These are phyloP conservation scores for Ceyx margarethae DNA, from an alignment of 2,113 vertebrate genomes.

Conservation along the genomic window DNA sequence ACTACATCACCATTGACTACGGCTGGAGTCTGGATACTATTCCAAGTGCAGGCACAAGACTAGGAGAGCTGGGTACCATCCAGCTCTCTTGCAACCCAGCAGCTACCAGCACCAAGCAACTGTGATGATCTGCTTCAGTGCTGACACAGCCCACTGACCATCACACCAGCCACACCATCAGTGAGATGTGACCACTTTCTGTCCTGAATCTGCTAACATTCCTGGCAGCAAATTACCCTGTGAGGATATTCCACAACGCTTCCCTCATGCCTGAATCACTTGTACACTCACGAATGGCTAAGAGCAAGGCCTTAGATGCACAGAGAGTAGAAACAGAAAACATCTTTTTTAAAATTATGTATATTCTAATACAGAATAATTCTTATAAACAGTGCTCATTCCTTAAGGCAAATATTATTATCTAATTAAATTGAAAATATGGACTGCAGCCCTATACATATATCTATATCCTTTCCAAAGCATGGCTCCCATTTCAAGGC, in stretches of 20 bases:
- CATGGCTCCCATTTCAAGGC: not conserved
- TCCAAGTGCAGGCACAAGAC: not conserved
- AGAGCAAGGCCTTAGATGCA: not conserved
- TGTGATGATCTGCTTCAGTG: fast-evolving
- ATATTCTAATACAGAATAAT: not conserved
- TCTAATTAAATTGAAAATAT: not conserved
- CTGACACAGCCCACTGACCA: fast-evolving
- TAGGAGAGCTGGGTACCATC: not conserved
- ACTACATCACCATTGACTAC: not conserved
- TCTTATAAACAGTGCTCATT: not conserved
- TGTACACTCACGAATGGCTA: not conserved
- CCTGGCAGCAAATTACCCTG: not conserved
- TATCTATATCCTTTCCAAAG: not conserved
- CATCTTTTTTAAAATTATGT: not conserved
- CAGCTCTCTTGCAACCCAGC: not conserved
- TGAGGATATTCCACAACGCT: not conserved
- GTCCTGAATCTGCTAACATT: not conserved
- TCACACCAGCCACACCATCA: not conserved
- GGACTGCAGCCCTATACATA: not conserved
- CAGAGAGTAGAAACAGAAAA: not conserved
- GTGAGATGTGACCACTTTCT: fast-evolving
- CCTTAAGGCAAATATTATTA: constrained; percentile 24
- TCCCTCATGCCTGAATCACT: not conserved
- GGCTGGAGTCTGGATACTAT: not conserved
- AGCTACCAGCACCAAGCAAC: not conserved